Conservation (phyloP, 2,113 vertebrate genomes). For the Bufo gargarizans region DNA sequence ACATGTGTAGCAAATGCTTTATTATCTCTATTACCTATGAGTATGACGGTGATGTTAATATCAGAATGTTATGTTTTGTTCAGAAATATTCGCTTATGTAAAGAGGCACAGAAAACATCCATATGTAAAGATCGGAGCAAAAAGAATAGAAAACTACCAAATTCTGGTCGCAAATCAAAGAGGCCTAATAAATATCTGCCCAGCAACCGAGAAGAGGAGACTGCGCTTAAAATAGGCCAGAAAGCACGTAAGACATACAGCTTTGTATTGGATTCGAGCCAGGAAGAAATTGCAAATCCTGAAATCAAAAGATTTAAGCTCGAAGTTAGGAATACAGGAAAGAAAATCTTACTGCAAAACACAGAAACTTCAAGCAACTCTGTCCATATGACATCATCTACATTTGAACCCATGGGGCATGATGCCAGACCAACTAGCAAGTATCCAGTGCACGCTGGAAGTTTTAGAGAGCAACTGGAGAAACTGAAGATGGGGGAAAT, state of each 20-base stretch:
- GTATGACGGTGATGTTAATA: background rate
- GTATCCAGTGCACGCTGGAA: background rate
- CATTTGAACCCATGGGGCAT: background rate
- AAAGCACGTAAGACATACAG: background rate
- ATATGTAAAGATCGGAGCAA: too few species aligned
- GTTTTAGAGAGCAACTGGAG: conserved; percentile 27
- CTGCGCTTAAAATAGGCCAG: background rate
- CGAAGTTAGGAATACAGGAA: background rate
- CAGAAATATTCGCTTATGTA: conserved; percentile 36
- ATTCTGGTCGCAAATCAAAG: background rate
- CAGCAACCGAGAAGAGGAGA: background rate
- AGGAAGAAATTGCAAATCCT: background rate
- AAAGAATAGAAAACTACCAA: background rate
- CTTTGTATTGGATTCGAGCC: conserved; percentile 13
- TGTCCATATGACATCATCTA: background rate
- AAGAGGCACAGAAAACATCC: background rate
- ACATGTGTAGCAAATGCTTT: too few species aligned
- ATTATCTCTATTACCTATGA: too few species aligned
- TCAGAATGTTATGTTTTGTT: background rate
- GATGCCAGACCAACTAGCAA: background rate
- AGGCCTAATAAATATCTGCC: too few species aligned
- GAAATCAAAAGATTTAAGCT: background rate
- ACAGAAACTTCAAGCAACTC: background rate
- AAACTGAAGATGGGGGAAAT: background rate
- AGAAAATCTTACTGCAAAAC: background rate